Evolutionary conservation across 2,113 vertebrate genomes (phyloP), one percentile per base, ranked within the genome.

Genomic region (Perca flavescens): DNA sequence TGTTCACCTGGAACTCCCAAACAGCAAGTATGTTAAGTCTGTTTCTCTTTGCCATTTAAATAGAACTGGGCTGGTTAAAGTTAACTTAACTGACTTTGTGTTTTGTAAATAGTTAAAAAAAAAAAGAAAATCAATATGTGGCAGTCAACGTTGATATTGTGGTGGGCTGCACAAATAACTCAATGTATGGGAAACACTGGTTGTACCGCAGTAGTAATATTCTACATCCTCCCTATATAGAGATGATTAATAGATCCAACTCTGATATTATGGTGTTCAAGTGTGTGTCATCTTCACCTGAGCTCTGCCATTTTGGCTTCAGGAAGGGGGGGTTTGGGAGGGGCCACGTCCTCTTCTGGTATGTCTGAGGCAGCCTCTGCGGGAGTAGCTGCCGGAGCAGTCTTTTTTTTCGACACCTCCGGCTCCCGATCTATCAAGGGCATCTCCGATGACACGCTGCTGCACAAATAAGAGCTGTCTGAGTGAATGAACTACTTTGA

Each of bases 321-420:
- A 25, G 98, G 98, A 74, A 99, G 95, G 1, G 98, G 98, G 19
- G 98, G 98, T 54, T 99, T 99, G 50, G 98, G 98, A 53, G 98
- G 98, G 0, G 98, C 98, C 0, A 96, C 91, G 65, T 99, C 98
- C 74, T 96, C 95, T 14, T 98, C 97, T 1, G 91, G 86, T 56
- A 91, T 83, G 28, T 98, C 97, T 2, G 95, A 87, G 69, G 95
- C 92, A 0, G 94, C 91, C 85, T 97, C 97, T 0, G 94, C 81
- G 0, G 96, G 94, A n/a, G 94, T 90, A 4, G 92, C 92, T 74
- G 92, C 86, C 1, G 95, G 92, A 0, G 95, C 82, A 0, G 95
- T 95, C 91, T 98, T 99, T 89, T 98, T 99, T 89, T 83, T 97
- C 9, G 96, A 95, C 77, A 96, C 96, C 83, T 98, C 98, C 91